Conservation (phyloP, 2,113 vertebrate genomes). For the Bujurquina vittata region DNA sequence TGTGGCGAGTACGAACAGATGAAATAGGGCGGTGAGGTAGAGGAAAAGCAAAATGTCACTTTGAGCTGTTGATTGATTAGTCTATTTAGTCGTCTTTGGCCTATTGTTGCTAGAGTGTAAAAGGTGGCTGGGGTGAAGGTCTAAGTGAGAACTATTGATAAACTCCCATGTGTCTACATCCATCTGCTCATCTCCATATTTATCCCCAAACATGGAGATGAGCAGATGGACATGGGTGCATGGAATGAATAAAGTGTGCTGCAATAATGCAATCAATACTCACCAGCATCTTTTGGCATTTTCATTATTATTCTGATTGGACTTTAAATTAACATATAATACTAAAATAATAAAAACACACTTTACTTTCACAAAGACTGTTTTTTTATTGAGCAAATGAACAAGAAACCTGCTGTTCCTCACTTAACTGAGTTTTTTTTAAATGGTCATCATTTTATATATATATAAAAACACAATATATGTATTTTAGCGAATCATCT, state of each 20-base stretch:
- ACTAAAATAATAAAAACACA: background rate
- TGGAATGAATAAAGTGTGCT: background rate
- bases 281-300: background rate
- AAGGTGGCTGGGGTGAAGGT: constrained; percentile 4
- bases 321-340: background rate
- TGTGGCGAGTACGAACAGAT: constrained; percentile 30
- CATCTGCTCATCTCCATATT: background rate
- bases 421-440: background rate
- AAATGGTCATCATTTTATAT: background rate
- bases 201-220: background rate
- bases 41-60: constrained; percentile 57
- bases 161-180: constrained; percentile 1
- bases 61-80: constrained; percentile 39
- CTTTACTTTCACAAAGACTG: background rate
- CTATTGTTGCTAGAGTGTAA: background rate
- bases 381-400: background rate
- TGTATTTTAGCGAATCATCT: rapidly evolving
- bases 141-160: constrained; percentile 2
- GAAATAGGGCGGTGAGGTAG: constrained; percentile 7
- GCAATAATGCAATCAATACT: background rate
- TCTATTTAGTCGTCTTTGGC: constrained; percentile 27
- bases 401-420: background rate
- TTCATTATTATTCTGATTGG: background rate
- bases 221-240: background rate
- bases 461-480: background rate